A percentile compares a stretch with the other conserved stretches of the same genome.
Evolutionary conservation across 2,888 invertebrate genomes (phyloP).

Genomic region (Dryobota labecula): DNA sequence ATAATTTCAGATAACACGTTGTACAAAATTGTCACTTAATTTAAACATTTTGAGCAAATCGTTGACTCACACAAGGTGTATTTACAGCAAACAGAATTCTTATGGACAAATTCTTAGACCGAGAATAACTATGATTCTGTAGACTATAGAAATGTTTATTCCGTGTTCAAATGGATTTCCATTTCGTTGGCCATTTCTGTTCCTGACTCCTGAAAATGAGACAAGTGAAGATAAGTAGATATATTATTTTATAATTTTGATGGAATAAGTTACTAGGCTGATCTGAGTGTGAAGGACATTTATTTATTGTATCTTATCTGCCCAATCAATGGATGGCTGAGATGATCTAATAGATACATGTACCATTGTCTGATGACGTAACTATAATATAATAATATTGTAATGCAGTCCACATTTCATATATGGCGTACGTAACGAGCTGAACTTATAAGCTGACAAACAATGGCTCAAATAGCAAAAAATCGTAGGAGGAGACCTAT

Average conservation of each 20-base stretch:
- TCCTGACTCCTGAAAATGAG: not conserved
- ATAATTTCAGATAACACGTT: too few relatives aligned
- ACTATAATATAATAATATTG: not conserved
- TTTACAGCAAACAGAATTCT: too few relatives aligned
- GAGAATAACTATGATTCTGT: not conserved
- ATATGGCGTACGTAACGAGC: not conserved
- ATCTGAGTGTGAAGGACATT: not conserved
- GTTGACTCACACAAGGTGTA: not conserved
- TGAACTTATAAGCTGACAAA: too few relatives aligned
- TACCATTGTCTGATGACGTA: not conserved
- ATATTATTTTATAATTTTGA: not conserved
- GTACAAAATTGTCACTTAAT: too few relatives aligned
- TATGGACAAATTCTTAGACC: not conserved
- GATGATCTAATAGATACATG: constrained; percentile 9
- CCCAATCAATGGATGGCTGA: constrained; percentile 11
- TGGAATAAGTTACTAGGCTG: not conserved
- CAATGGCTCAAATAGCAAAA: not conserved
- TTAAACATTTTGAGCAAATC: too few relatives aligned
- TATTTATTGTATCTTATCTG: constrained; percentile 13
- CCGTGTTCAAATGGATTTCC: not conserved
- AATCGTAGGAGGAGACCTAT: not conserved
- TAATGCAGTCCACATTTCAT: not conserved
- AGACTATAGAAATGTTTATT: not conserved
- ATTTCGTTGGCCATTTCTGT: too few relatives aligned
- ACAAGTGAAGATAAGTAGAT: not conserved